Evolutionary conservation across 1,140 invertebrate species (phyloP), one percentile per base, ranked within the genome.

Genomic region (Drosophila melanica): DNA sequence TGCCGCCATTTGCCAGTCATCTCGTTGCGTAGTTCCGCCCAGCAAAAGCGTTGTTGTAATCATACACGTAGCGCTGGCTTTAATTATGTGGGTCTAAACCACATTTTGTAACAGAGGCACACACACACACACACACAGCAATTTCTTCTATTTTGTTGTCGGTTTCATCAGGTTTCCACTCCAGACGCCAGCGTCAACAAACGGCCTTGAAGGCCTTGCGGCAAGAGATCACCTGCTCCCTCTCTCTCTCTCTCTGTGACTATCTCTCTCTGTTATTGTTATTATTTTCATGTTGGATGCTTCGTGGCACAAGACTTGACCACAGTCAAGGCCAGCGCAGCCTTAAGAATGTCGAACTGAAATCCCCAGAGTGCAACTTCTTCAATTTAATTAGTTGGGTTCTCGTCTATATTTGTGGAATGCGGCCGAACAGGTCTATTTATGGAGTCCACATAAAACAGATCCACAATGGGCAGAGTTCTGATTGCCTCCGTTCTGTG

Each of bases 71-170:
- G 33, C 20, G n/a, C 50, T 27, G 33, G n/a, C 35, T 23, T 51
- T 71, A 65, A 65, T 71, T 65, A 65, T 66, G 44, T 58, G 10
- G 44, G 44, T 23, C 42, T 37, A 60, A 73, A 18, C 45, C 48
- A 45, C 48, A 54, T 68, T 73, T 68, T 53, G 54, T 58, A 67
- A 66, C 48, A 47, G 2, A 23, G 6, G 18, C 20, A 23, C 5
- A 7, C 27, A 65, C 42, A 51, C 45, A 58, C 12, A 14, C 12
- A 37, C 50, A 16, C 30, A 18, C n/a, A 39, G 50, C 44, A 60
- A 69, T 75, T 75, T 69, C 57, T 70, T 75, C 66, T 70, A 63
- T 41, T 60, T 67, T 50, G 39, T 53, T 33, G 35, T 59, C 20
- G 37, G 50, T 63, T 51, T 73, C 50, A 42, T 59, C 53, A 35